Conservation (phyloP, 1,140 invertebrate species). For the Heliconius nattereri region DNA sequence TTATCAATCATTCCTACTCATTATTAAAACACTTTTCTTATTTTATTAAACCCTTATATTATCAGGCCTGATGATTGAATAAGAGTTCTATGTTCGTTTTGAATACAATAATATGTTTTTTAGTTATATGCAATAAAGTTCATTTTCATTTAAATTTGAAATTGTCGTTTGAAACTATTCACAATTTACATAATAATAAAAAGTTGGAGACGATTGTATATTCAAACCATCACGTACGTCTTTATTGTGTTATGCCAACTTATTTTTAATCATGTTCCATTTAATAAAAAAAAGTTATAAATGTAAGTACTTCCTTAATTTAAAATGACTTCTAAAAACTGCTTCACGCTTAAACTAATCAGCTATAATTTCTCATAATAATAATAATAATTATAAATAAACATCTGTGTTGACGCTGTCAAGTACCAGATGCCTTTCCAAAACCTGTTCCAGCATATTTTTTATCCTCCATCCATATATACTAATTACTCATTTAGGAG, state of each 20-base stretch:
- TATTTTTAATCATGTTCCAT: constrained; percentile 18
- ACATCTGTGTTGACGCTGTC: constrained; percentile 64
- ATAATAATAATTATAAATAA: constrained; percentile 57
- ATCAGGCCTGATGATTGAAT: neutral
- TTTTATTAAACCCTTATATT: constrained; percentile 17
- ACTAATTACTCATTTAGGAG: constrained; percentile 20
- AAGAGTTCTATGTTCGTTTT: neutral
- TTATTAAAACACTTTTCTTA: constrained; percentile 44
- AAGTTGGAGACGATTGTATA: constrained; percentile 18
- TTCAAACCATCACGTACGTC: constrained; percentile 20
- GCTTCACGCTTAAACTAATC: constrained; percentile 4
- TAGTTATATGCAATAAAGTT: neutral
- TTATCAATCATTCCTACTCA: constrained; percentile 59
- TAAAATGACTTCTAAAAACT: neutral
- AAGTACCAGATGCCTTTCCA: constrained; percentile 73
- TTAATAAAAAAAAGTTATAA: neutral
- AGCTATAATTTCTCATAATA: constrained; percentile 48
- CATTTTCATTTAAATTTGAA: neutral
- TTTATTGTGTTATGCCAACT: constrained; percentile 24
- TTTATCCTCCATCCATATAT: constrained; percentile 59
- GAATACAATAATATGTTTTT: neutral
- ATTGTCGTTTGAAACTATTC: constrained; percentile 23
- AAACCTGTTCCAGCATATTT: constrained; percentile 66
- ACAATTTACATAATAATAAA: constrained; percentile 34
- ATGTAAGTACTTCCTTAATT: neutral